These are phyloP conservation scores for Falco cherrug DNA, from an alignment of 2,797 vertebrate genomes.

Conservation along the genomic window DNA sequence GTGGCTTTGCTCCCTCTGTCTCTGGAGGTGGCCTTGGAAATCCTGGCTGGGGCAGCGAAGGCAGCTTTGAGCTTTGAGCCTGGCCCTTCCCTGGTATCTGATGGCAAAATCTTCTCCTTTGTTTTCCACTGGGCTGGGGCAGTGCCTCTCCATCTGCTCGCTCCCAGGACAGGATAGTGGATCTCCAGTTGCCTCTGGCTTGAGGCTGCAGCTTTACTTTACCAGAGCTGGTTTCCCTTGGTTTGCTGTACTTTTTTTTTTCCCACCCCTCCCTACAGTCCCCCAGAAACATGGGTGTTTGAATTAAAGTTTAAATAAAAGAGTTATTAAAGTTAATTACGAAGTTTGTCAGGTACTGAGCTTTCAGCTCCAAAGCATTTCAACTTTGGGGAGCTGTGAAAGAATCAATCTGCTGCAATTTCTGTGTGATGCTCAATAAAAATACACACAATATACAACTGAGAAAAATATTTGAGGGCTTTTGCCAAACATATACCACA, in stretches of 20 bases:
- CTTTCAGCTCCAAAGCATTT: conserved; percentile 7
- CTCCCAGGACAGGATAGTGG: not conserved
- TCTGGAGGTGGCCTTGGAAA: not conserved
- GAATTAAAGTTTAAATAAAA: conserved; percentile 54
- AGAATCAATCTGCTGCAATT: conserved; percentile 39
- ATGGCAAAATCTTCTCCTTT: not conserved
- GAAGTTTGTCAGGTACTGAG: conserved; percentile 30
- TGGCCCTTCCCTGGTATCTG: fast-evolving
- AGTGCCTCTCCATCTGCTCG: not conserved
- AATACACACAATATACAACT: not conserved
- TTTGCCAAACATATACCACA: not conserved
- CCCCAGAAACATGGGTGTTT: not conserved
- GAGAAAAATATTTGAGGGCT: conserved; percentile 20
- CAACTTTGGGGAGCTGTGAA: conserved; percentile 32
- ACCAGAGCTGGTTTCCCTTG: not conserved
- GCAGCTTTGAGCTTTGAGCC: not conserved
- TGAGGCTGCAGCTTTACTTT: not conserved
- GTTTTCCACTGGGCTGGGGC: not conserved
- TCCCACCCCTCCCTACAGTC: fast-evolving
- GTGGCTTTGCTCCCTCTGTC: not conserved
- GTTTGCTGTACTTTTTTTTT: not conserved
- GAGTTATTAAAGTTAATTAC: conserved; percentile 38
- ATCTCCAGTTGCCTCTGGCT: not conserved
- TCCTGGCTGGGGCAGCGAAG: not conserved
- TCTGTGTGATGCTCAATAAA: not conserved